Evolutionary conservation across 2,888 invertebrate species (phyloP), one percentile per base, ranked within the genome.

Genomic region (Synergus gifuensis): DNA sequence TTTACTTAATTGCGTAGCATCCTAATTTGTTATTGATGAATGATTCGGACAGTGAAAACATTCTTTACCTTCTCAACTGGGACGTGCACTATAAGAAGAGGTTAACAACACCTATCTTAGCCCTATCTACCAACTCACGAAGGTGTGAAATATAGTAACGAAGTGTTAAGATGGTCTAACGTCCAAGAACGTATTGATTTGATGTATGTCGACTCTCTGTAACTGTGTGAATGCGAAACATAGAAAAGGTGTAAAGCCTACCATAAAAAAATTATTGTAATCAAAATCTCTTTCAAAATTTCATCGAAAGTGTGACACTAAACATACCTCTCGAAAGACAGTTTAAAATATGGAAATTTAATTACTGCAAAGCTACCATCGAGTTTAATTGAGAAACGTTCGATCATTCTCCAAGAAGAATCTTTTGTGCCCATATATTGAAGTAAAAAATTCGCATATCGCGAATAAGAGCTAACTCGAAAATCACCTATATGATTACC

Each of bases 141-240:
- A 12, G 22, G 60, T 60, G 60, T 60, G 60, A 60, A 60, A 60
- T 60, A 60, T 60, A 18, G 22, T 22, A 60, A 60, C 22, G 22
- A 60, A 60, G 60, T 60, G 60, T 60, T 60, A 60, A 60, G 60
- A 60, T 12, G 60, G 18, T 60, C 22, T 22, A 22, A 60, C 22
- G 12, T 60, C 12, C 22, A 46, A 8, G 12, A 46, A 46, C 8
- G 8, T 12, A 46, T 46, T 12, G 46, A 46, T 46, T 11, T 11
- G 12, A 60, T 60, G 54, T 22, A 2, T 18, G 22, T 60, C 60
- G n/a, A n/a, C 9, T 12, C 4, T 60, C 22, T 22, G 28, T 28
- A 2, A 28, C 28, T 28, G 22, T 22, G 12, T 60, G 60, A 60
- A 60, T 12, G 11, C 22, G 5, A 60, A 60, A 22, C 60, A 12